These are phyloP conservation scores for Hyalella azteca DNA, from an alignment of 2,888 invertebrate genomes.

Conservation along the genomic window DNA sequence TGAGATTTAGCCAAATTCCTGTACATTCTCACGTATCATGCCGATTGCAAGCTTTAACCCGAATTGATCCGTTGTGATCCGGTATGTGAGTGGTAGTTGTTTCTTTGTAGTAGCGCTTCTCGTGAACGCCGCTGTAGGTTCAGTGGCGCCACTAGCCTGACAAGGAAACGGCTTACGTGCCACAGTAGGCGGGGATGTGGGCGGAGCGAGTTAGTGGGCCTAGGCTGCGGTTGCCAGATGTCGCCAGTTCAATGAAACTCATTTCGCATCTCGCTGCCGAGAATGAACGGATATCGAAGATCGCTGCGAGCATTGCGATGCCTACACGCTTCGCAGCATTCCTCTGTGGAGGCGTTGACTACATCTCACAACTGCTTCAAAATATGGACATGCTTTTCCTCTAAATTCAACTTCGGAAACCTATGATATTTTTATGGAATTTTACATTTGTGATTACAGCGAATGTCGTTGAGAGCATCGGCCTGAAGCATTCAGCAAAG, in stretches of 20 bases:
- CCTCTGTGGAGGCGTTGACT: slow-evolving; percentile 28
- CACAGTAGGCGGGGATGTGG: not conserved
- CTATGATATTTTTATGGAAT: slow-evolving; percentile 25
- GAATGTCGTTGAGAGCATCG: no score
- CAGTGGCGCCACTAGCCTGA: not conserved
- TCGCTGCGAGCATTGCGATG: slow-evolving; percentile 33
- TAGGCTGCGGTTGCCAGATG: not conserved
- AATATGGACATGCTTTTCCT: not conserved
- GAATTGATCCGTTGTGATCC: slow-evolving; percentile 36
- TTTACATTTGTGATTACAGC: no score
- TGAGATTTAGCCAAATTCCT: slow-evolving; percentile 23
- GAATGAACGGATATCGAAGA: slow-evolving; percentile 26
- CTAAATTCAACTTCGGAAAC: slow-evolving; percentile 25
- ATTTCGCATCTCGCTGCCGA: not conserved
- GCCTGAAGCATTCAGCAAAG: no score
- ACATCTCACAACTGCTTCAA: slow-evolving; percentile 27
- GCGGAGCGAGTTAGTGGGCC: not conserved
- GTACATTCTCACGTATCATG: slow-evolving; percentile 37
- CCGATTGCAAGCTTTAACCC: slow-evolving; percentile 33
- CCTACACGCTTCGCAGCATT: slow-evolving; percentile 25
- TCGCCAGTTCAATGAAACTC: not conserved
- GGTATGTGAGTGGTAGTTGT: slow-evolving; percentile 31
- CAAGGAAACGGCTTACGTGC: not conserved
- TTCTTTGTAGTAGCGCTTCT: slow-evolving; percentile 3
- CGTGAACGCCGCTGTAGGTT: not conserved